Base-by-base conservation (phyloP, 2,888 invertebrate species). In the Caenorhabditis angaria region DNA sequence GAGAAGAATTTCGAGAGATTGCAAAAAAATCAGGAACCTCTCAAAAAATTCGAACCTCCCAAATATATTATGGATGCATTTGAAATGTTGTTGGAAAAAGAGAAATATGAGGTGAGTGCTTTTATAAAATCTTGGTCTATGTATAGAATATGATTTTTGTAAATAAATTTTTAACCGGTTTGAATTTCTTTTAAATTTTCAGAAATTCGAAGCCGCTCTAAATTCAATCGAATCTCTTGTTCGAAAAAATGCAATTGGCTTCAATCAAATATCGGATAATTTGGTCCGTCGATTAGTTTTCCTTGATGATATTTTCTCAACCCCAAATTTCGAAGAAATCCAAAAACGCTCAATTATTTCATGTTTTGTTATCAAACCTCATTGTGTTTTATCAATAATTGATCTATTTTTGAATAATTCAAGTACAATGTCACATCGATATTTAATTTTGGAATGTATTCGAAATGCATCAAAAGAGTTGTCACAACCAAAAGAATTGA, bases 251-350 rank as follows among this genome's bases (percentile, higher is more conserved):
- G 69, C 77, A 0, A 54, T 72, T 10, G 77, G 75, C 29, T 75
- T 71, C 29, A 1, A 22, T 1, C 50, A 69, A n/a, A 27, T 75
- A n/a, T 62, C 71, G 8, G 48, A 53, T 25, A 47, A 63, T 22
- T 29, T 74, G 2, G 66, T 66, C 6, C 24, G 58, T n/a, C 56
- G 71, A 12, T 25, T 72, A n/a, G 22, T 67, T 12, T 20, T 51
- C 29, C 70, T 77, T 0, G 66, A 69, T 18, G 56, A 77, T 51
- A 53, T 27, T 28, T 77, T 77, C 48, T 63, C 58, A 22, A 70
- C 70, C 8, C 56, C 56, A 0, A 41, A 68, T 10, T 77, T 77
- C 35, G 57, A 70, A 18, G 72, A 65, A 51, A 73, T 51, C 0
- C 53, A 32, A 20, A 63, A 62, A 20, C 22, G 25, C n/a, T 51